Base-by-base conservation (phyloP, 2,797 vertebrate species). In the Perodicticus potto region DNA sequence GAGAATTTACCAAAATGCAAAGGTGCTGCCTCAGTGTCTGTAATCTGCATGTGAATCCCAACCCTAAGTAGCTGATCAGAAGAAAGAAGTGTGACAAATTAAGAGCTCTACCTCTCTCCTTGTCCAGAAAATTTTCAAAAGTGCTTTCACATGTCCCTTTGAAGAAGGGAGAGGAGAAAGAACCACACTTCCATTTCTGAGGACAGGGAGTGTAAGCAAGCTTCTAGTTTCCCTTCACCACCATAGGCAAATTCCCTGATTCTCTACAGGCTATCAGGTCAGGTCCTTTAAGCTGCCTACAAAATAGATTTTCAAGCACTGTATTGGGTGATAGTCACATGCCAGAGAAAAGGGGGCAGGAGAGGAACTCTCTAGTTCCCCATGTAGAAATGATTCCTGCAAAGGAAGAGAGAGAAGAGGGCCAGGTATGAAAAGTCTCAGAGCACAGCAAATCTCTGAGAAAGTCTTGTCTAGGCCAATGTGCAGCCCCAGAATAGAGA, bases 371-470 rank as follows among this genome's bases (percentile, higher is more conserved):
- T 65, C 17, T 1, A 14, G 20, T 53, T 27, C 20, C 59, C 7
- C 23, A 1, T 2, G 10, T 3, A 7, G 14, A 27, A 67, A 4
- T 20, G 2, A 53, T 4, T 12, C 34, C 25, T 20, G 3, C 40
- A 27, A 90, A 89, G 76, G 61, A 67, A 53, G 25, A 55, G 22
- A 27, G 23, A 34, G 45, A 78, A 89, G 49, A 7, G n/a, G 81
- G 29, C 13, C 49, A 69, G 2, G 3, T 10, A 61, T 19, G 2
- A 37, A 13, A 61, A 61, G 37, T 2, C 23, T 84, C 53, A 53
- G 12, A 80, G 20, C 9, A 34, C 0, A 63, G 3, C 6, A 23
- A 0, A 23, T 27, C 40, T 73, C 29, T 13, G 29, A 55, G 20
- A 34, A 69, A 9, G 37, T 43, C 43, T 53, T 14, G 8, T 13